Percentiles rank a stretch among this genome's conserved stretches.
Evolutionary conservation across 1,140 invertebrate genomes (phyloP).

Genomic region (Pachyrhynchus sulphureomaculatus): DNA sequence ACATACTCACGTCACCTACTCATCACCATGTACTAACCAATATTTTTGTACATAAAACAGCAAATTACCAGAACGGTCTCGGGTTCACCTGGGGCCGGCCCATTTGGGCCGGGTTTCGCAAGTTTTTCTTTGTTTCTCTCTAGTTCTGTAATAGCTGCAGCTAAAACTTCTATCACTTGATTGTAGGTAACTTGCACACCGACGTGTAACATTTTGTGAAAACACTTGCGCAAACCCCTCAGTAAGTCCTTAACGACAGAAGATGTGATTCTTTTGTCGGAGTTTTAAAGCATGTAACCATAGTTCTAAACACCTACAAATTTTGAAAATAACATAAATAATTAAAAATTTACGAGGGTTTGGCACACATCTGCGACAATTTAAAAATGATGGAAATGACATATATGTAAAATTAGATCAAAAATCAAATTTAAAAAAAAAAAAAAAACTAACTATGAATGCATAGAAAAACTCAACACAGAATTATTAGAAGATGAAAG

Average conservation of each 20-base stretch:
- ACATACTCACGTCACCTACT: neutral
- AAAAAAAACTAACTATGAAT: no score
- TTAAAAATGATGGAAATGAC: no score
- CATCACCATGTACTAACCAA: constrained; percentile 25
- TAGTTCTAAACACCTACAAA: constrained; percentile 70
- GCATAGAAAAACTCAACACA: no score
- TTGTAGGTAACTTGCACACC: constrained; percentile 67
- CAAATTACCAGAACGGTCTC: constrained; percentile 63
- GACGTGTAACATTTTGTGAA: constrained; percentile 88
- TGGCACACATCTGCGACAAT: neutral
- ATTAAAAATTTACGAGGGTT: neutral
- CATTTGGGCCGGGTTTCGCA: constrained; percentile 61
- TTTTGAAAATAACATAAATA: neutral
- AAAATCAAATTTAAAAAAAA: no score
- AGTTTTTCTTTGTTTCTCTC: constrained; percentile 68
- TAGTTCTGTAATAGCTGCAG: constrained; percentile 74
- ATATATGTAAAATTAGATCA: no score
- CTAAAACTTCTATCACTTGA: constrained; percentile 69
- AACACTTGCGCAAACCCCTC: constrained; percentile 85
- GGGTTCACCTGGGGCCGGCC: constrained; percentile 66
- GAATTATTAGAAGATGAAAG: no score
- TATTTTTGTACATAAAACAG: constrained; percentile 49
- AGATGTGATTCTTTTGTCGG: constrained; percentile 72
- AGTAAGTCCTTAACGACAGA: constrained; percentile 82
- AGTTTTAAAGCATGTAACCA: constrained; percentile 89